Base-by-base conservation (phyloP, 2,113 vertebrate genomes). In the Nerophis ophidion region DNA sequence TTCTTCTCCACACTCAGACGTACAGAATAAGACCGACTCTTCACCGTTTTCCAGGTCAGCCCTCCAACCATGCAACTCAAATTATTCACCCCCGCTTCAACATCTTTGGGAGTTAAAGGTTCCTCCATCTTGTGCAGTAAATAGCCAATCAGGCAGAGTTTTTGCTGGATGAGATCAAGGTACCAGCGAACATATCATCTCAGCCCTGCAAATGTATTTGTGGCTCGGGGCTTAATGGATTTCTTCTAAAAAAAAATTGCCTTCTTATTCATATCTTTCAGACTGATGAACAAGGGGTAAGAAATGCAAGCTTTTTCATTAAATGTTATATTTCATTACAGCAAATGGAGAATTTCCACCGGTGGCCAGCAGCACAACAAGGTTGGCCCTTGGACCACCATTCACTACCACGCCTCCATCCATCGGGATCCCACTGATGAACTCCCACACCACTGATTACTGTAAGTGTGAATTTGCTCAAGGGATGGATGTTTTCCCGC, bases 261-360 rank as follows among this genome's bases (percentile, higher is more conserved):
- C 15, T 52, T 46, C 40, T 36, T 44, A 19, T 42, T 59, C 14
- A 26, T 36, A 63, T 66, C 42, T 51, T 52, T 46, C 61, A 48
- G 15, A 13, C 38, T 45, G 35, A 46, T 65, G 2, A 15, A 58
- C 19, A 64, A 14, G 8, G 54, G 34, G 10, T 40, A 17, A 12
- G 36, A 56, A 56, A 56, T 19, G 16, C 16, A 17, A 19, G 40
- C 12, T 19, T 19, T 9, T 42, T 6, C n/a, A 42, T 56, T 42
- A 56, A 5, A 42, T 66, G 15, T 57, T 64, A 33, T 75, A 14
- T 85, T 79, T 54, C 55, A 52, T 74, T 82, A 67, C 75, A 91
- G 90, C 90, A 16, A 90, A 91, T 48, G 90, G 90, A 3, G 90
- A 91, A 68, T 90, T 83, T 63, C 89, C 88, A 53, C 90, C 90